phyloP scores from a whole-genome alignment of 2,888 invertebrate species.

The Lymantria dispar region DNA sequence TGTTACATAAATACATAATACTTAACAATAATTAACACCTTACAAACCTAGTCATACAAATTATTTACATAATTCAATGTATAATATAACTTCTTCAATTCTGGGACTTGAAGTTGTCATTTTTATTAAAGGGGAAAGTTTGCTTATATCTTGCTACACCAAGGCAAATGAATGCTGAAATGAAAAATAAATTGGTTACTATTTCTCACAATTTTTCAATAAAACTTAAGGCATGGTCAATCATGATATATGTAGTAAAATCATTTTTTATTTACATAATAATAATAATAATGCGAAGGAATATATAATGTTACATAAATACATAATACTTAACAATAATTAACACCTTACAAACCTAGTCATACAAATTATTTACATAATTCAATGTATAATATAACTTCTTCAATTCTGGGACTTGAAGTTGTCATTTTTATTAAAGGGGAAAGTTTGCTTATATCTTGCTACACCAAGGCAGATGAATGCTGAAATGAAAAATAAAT shows the following conservation, averaged over 20 bases:
- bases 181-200: constrained; percentile 11
- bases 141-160: constrained; percentile 81
- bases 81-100: neutral
- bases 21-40: too few species aligned
- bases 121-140: constrained; percentile 74
- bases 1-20: too few species aligned
- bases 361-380: neutral
- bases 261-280: too few species aligned
- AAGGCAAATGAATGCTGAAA: constrained; percentile 81
- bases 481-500: constrained; percentile 65
- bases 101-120: constrained; percentile 31
- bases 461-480: constrained; percentile 82
- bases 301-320: too few species aligned
- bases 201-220: too few species aligned
- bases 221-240: too few species aligned
- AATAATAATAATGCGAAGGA: too few species aligned
- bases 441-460: constrained; percentile 71
- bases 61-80: neutral
- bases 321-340: too few species aligned
- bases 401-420: constrained; percentile 15
- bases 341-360: too few species aligned
- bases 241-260: too few species aligned
- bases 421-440: constrained; percentile 69
- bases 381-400: neutral
- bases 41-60: too few species aligned